phyloP scores from a whole-genome alignment of 2,113 vertebrate species.

The Crotophaga sulcirostris region DNA sequence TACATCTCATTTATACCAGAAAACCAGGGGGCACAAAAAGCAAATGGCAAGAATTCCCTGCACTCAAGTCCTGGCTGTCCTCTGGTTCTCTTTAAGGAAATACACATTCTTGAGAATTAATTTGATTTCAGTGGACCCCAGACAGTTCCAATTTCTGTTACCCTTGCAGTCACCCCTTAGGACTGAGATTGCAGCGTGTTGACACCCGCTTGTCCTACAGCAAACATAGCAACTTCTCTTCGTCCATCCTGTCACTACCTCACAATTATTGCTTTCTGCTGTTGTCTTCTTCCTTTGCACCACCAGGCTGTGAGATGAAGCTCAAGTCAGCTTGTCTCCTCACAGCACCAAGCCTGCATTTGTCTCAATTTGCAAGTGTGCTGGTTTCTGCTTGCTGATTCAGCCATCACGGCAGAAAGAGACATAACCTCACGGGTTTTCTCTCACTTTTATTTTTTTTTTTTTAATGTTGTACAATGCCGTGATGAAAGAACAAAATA shows the following conservation, averaged over 20 bases:
- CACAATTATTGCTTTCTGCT: too few relatives aligned
- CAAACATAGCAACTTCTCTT: not conserved
- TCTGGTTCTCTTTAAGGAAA: not conserved
- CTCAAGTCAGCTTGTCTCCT: not conserved
- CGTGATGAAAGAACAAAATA: not conserved
- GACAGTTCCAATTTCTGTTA: not conserved
- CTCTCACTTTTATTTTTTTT: too few relatives aligned
- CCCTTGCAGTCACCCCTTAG: not conserved
- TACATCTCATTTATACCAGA: not conserved
- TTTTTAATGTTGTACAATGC: not conserved
- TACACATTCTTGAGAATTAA: not conserved
- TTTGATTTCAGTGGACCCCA: not conserved
- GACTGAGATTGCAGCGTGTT: not conserved
- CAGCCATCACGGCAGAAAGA: not conserved
- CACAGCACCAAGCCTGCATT: not conserved
- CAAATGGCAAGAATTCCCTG: not conserved
- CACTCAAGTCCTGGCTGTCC: not conserved
- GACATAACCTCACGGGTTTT: not conserved
- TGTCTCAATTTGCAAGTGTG: not conserved
- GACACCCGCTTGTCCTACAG: not conserved
- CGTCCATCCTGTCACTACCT: not conserved
- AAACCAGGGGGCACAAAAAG: not conserved
- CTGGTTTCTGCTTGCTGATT: not conserved
- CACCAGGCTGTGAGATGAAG: not conserved
- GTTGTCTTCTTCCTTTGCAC: not conserved